Conservation (phyloP, 2,888 invertebrate genomes). For the Rapana venosa region DNA sequence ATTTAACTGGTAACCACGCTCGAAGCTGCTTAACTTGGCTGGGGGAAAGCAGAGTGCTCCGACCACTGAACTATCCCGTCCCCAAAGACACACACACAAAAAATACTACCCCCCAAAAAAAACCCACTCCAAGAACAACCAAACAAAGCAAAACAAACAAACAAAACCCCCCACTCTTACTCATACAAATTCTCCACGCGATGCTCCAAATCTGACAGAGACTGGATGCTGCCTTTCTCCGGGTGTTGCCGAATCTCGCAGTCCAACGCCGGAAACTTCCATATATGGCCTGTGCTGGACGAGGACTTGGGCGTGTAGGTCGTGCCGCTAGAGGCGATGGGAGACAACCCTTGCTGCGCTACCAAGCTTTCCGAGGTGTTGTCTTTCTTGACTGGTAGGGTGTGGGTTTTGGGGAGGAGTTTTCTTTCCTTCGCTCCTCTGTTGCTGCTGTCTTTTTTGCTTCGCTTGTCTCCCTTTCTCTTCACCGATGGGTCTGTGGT, state of each 20-base stretch:
- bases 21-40: too few species aligned
- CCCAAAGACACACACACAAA: too few species aligned
- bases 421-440: conserved; percentile 25
- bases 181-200: conserved; percentile 68
- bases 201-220: conserved; percentile 71
- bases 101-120: too few species aligned
- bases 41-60: too few species aligned
- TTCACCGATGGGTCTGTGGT: conserved; percentile 22
- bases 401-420: conserved; percentile 21
- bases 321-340: conserved; percentile 69
- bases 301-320: conserved; percentile 71
- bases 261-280: conserved; percentile 65
- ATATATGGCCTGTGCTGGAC: conserved; percentile 67
- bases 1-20: too few species aligned
- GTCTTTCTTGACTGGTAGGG: conserved; percentile 44
- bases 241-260: conserved; percentile 61
- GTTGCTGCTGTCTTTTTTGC: conserved; percentile 42
- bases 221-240: conserved; percentile 55
- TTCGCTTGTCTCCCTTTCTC: conserved; percentile 22
- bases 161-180: conserved; percentile 57
- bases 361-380: conserved; percentile 47
- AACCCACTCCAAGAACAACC: not conserved
- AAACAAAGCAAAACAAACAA: not conserved
- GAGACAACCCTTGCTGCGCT: conserved; percentile 58
- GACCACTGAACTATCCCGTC: too few species aligned